Evolutionary conservation across 2,113 vertebrate species (phyloP).

Genomic region (Poeciliopsis retropinna): DNA sequence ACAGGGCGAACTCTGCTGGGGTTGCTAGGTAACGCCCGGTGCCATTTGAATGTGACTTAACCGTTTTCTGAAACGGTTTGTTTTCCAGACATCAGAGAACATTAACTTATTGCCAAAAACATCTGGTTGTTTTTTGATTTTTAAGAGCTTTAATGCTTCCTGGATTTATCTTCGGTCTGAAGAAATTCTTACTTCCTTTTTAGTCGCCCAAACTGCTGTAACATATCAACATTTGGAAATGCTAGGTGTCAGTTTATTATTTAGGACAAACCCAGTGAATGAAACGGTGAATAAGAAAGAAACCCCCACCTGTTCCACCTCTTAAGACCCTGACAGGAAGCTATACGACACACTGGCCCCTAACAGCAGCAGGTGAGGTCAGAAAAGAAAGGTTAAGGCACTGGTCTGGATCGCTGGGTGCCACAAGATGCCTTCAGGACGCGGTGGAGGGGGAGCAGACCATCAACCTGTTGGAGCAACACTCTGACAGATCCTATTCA

Average conservation of each 20-base stretch:
- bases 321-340: slow-evolving; percentile 62
- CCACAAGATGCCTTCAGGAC: slow-evolving; percentile 53
- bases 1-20: too few relatives aligned
- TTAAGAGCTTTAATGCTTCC: too few relatives aligned
- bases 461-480: slow-evolving; percentile 55
- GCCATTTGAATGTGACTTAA: too few relatives aligned
- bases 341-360: slow-evolving; percentile 55
- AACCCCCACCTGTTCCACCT: not conserved
- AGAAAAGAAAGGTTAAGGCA: slow-evolving; percentile 25
- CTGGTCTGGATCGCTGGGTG: slow-evolving; percentile 56
- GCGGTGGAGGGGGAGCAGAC: slow-evolving; percentile 13
- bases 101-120: too few relatives aligned
- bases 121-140: too few relatives aligned
- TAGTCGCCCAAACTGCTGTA: too few relatives aligned
- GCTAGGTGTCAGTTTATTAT: not conserved
- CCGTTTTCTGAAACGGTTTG: too few relatives aligned
- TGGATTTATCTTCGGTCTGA: too few relatives aligned
- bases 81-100: too few relatives aligned
- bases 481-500: slow-evolving; percentile 13
- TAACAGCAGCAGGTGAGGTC: slow-evolving; percentile 49
- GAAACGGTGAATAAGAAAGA: not conserved
- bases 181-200: too few relatives aligned
- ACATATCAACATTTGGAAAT: not conserved
- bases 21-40: too few relatives aligned
- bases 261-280: not conserved